Conservation (phyloP, 2,113 vertebrate genomes). For the Plecturocebus donacophilus region DNA sequence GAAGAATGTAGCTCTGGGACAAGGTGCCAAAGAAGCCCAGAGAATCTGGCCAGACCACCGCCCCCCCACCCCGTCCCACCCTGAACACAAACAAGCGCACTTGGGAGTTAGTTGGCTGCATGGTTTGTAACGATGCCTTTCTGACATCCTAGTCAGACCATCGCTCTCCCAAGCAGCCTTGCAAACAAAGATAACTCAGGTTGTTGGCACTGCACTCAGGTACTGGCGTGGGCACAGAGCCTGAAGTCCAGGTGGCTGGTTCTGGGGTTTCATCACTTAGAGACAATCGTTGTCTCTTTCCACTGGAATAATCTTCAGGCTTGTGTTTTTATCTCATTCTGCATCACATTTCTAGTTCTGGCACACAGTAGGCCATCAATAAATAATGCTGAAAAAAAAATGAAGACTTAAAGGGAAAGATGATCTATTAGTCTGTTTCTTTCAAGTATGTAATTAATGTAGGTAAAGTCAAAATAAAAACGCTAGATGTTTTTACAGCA, state of each 20-base stretch:
- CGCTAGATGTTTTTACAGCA: background rate
- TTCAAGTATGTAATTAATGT: background rate
- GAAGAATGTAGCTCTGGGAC: conserved; percentile 82
- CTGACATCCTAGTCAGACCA: background rate
- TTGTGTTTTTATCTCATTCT: background rate
- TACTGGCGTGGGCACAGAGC: accelerated
- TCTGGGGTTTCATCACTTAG: background rate
- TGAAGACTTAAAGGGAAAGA: background rate
- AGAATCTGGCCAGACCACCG: conserved; percentile 75
- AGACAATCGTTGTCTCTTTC: background rate
- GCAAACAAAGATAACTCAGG: background rate
- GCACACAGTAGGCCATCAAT: background rate
- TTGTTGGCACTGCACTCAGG: background rate
- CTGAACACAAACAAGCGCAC: conserved; percentile 81
- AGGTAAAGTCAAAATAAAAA: background rate
- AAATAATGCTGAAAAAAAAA: background rate
- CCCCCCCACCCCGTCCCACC: conserved; percentile 27
- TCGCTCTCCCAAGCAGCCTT: background rate
- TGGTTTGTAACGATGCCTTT: background rate
- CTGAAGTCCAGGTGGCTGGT: background rate
- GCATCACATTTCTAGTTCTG: background rate
- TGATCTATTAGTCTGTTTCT: background rate
- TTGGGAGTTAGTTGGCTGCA: conserved; percentile 45
- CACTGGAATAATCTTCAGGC: background rate
- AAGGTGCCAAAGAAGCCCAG: conserved; percentile 76